Evolutionary conservation across 2,797 vertebrate species (phyloP), one percentile per base, ranked within the genome.

Genomic region (Octomys mimax): DNA sequence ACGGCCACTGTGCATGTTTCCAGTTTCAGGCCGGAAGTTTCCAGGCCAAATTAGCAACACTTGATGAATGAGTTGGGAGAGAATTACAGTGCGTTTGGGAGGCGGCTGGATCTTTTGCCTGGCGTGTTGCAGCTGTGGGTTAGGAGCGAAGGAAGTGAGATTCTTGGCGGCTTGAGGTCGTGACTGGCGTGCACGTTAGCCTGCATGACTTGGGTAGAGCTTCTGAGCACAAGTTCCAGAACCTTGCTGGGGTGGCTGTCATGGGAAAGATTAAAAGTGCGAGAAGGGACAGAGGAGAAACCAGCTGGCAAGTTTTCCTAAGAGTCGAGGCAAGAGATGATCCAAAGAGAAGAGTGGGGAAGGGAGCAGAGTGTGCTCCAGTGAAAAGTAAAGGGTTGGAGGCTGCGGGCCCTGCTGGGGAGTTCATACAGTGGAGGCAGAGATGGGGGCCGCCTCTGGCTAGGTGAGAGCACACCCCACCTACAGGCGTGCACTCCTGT

Each of bases 401-500:
- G n/a, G 49, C 28, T 2, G 2, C 14, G 1, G 18, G 22, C 21
- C 21, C 49, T 80, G 57, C 77, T 8, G 54, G 39, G 13, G 62
- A 36, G 75, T 33, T 3, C 4, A 54, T 24, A 26, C 36, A 73
- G 68, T 3, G 22, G 42, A 78, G 39, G 11, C 5, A 79, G 71
- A 31, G 14, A 39, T 52, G 36, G 11, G 14, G 0, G 18, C 33
- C 59, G 14, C 36, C 14, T 86, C 3, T 33, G 64, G 22, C 81
- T 39, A 22, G 49, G 8, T 11, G 18, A 66, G 61, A 28, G 22
- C 13, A 11, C 12, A 1, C n/a, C 71, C 80, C 73, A 22, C 3
- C 5, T 26, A 11, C 10, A 0, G 21, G 0, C 8, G 11, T 6
- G 2, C 19, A 4, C n/a, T 2, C 49, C 21, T 7, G 18, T 46